Evolutionary conservation across 64 coral and sea anemone genomes (phyloP).

Genomic region (Cladopsammia gracilis): DNA sequence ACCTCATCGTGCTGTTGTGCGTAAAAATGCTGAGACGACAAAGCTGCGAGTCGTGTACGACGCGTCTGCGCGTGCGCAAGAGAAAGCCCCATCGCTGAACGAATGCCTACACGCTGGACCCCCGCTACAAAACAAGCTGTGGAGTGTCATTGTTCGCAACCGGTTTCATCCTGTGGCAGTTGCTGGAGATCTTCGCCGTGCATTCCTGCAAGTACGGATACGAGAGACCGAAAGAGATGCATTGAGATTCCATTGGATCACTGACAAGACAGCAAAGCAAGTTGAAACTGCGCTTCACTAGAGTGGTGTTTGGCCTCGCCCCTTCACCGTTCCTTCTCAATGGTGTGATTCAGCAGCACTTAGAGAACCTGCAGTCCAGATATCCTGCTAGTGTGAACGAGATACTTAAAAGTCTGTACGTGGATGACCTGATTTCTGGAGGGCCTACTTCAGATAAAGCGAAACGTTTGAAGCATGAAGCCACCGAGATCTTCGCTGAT

Average conservation of each 20-base stretch:
- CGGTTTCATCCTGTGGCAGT: conserved; percentile 69
- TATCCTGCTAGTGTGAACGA: conserved; percentile 43
- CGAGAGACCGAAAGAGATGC: conserved; percentile 55
- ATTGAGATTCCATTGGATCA: conserved; percentile 67
- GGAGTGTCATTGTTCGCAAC: conserved; percentile 63
- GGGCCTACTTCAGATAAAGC: conserved; percentile 24
- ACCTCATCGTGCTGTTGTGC: not conserved
- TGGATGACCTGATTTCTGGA: conserved; percentile 61
- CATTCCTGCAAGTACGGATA: conserved; percentile 64
- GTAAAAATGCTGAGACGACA: conserved; percentile 12
- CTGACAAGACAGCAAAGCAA: conserved; percentile 15
- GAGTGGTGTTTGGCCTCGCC: conserved; percentile 52
- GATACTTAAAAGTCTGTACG: conserved; percentile 32
- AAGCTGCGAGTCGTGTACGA: conserved; percentile 48
- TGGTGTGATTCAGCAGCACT: conserved; percentile 49
- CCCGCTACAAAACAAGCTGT: conserved; percentile 49
- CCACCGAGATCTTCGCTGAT: conserved; percentile 25
- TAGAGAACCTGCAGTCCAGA: not conserved
- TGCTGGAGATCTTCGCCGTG: conserved; percentile 43
- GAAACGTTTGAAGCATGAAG: conserved; percentile 44
- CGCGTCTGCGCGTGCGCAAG: conserved; percentile 24
- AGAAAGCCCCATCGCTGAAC: conserved; percentile 40
- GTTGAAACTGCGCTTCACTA: conserved; percentile 50
- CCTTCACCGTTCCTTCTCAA: conserved; percentile 56
- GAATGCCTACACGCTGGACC: conserved; percentile 60